Evolutionary conservation across 2,888 invertebrate genomes (phyloP).

Genomic region (Operophtera brumata): DNA sequence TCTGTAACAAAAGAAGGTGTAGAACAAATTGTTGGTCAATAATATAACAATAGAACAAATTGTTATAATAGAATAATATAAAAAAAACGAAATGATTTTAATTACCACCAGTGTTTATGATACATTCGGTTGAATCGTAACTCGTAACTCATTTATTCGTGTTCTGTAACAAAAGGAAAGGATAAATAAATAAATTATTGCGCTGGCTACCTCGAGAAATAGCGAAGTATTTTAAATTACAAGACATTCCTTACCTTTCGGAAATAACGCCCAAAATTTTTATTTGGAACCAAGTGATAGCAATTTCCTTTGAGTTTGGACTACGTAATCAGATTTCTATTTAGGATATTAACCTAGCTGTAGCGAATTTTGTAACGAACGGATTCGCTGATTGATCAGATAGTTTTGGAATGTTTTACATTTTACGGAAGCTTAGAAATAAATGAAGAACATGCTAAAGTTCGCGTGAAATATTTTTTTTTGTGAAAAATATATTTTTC

Average conservation of each 20-base stretch:
- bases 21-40: too few species aligned
- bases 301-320: slow-evolving; percentile 33
- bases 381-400: slow-evolving; percentile 10
- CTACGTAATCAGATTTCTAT: slow-evolving; percentile 28
- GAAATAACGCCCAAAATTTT: slow-evolving; percentile 41
- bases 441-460: too few species aligned
- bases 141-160: slow-evolving; percentile 64
- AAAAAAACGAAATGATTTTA: not conserved
- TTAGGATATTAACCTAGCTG: slow-evolving; percentile 4
- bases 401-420: slow-evolving; percentile 3
- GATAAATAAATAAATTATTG: slow-evolving; percentile 68
- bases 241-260: slow-evolving; percentile 40
- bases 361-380: slow-evolving; percentile 16
- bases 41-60: too few species aligned
- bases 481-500: too few species aligned
- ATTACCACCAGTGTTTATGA: slow-evolving; percentile 13
- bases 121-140: slow-evolving; percentile 37
- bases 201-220: slow-evolving; percentile 41
- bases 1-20: too few species aligned
- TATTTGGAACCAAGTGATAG: slow-evolving; percentile 32
- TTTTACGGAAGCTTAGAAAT: too few species aligned
- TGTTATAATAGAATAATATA: too few species aligned
- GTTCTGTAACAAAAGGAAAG: slow-evolving; percentile 58
- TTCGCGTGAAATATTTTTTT: too few species aligned
- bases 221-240: slow-evolving; percentile 44